Evolutionary conservation across 2,113 vertebrate genomes (phyloP), one percentile per base, ranked within the genome.

Genomic region (Colius striatus): DNA sequence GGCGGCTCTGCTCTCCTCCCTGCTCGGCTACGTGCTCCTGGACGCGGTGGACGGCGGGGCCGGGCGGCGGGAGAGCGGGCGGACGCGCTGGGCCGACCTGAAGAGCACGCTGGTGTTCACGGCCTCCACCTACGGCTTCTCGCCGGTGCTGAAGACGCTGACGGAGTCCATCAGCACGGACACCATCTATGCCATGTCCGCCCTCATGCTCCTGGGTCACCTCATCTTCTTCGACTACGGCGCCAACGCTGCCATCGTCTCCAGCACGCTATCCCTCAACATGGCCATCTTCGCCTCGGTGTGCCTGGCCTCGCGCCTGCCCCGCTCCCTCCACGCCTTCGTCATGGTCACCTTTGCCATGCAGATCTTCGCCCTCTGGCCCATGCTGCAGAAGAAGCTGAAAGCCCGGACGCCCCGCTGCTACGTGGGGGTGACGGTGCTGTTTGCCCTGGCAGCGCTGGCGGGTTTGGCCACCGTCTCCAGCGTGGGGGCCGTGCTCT

Each of bases 161-260:
- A 99, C 99, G 0, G 99, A 99, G 93, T 99, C 99, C 1, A 98
- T 99, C 94, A 99, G 99, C 93, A 99, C 99, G 0, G 99, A 99
- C 97, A 99, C 99, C 1, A 99, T 99, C 93, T 99, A 99, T 0
- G 99, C 99, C 96, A 99, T 99, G 99, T 98, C 99, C 0, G 98
- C 98, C 8, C 92, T 99, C 55, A 99, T 99, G 99, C 98, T 99
- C 19, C 94, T 99, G 19, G 99, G 99, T 29, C 99, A 99, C 94
- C 97, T 99, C 83, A 98, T 99, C 96, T 99, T 98, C 30, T 99
- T 99, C 5, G 98, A 99, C 36, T 99, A 99, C 0, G 98, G 98
- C 0, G 98, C 98, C 92, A 99, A 99, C 8, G 99, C 99, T 0
- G 99, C 99, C 22, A 98, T 98, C 2, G 98, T 98, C 11, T 99